phyloP scores from a whole-genome alignment of 2,888 invertebrate species.

The Synergus itoensis region DNA sequence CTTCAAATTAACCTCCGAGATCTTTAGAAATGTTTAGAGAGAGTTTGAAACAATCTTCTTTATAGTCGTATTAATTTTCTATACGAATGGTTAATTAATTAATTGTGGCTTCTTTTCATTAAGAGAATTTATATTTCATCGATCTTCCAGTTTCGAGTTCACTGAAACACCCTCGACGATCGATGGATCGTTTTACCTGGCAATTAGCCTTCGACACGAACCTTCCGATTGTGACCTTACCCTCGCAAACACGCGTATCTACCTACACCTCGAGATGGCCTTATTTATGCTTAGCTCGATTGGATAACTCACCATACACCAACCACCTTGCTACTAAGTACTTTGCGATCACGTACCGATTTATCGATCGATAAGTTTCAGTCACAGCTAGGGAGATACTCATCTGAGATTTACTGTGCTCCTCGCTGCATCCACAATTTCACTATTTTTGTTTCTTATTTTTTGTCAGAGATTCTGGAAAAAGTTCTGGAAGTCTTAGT shows the following conservation, averaged over 20 bases:
- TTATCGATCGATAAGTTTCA: slow-evolving; percentile 68
- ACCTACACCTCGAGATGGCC: slow-evolving; percentile 54
- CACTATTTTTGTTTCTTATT: slow-evolving; percentile 44
- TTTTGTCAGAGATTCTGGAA: slow-evolving; percentile 37
- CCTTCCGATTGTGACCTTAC: slow-evolving; percentile 51
- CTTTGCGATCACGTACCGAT: slow-evolving; percentile 55
- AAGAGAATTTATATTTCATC: not conserved
- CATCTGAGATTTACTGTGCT: slow-evolving; percentile 62
- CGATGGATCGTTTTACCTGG: slow-evolving; percentile 37
- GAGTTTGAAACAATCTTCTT: not conserved
- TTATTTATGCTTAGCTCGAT: slow-evolving; percentile 60
- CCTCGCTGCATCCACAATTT: slow-evolving; percentile 51
- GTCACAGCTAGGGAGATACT: slow-evolving; percentile 59
- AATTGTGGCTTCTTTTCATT: not conserved
- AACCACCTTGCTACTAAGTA: slow-evolving; percentile 58
- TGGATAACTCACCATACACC: slow-evolving; percentile 63
- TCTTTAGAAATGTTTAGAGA: not conserved
- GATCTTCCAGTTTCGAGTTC: slow-evolving; percentile 14
- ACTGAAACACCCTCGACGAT: slow-evolving; percentile 29
- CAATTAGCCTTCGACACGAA: slow-evolving; percentile 39
- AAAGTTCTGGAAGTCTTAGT: not conserved
- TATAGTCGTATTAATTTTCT: not conserved
- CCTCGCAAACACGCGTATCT: slow-evolving; percentile 48
- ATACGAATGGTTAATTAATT: not conserved
- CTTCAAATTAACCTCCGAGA: not conserved